Evolutionary conservation across 2,113 vertebrate species (phyloP), one percentile per base, ranked within the genome.

Genomic region (Pseudorectes ferrugineus): DNA sequence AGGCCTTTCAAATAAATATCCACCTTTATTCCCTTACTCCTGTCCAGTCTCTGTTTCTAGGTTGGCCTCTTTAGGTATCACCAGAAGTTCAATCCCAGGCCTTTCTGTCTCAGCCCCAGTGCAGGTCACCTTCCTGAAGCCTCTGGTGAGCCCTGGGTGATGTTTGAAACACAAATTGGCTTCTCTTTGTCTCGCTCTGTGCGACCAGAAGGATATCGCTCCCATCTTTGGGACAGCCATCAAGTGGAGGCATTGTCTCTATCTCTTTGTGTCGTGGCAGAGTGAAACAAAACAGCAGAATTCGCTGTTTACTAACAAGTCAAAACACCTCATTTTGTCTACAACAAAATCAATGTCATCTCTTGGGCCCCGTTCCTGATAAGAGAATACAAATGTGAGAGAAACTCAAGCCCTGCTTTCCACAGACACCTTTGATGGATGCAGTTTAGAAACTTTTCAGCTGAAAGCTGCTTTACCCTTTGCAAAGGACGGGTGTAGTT

Each of bases 311-410:
- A 4, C 62, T 59, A 40, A 75, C 45, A 73, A 77, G 54, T 36
- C 87, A 54, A 71, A 87, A 74, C 46, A 43, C 61, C 49, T 88
- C 17, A 6, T 75, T 92, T 86, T 75, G 49, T 66, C 58, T 79
- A 29, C 73, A 55, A 5, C 33, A 43, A 84, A 89, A 93, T 94
- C 83, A 58, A 67, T 93, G 79, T 45, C 66, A 63, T 82, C 62
- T 82, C 70, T 14, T 7, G 61, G 68, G 49, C 74, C 21, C 36
- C 3, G 6, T 12, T 80, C 26, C 65, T 54, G 83, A 67, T 63
- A 82, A 77, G 70, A 52, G 78, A 84, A 61, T 42, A 73, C 22
- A 57, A 80, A 91, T 22, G 36, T 0, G 7, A 26, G 45, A 61
- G 79, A 28, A 85, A 14, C 52, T 66, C 70, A 8, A 5, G 33